A percentile compares a stretch with the other conserved stretches of the same genome.
phyloP scores from a whole-genome alignment of 2,113 vertebrate species.

The Poecile atricapillus region DNA sequence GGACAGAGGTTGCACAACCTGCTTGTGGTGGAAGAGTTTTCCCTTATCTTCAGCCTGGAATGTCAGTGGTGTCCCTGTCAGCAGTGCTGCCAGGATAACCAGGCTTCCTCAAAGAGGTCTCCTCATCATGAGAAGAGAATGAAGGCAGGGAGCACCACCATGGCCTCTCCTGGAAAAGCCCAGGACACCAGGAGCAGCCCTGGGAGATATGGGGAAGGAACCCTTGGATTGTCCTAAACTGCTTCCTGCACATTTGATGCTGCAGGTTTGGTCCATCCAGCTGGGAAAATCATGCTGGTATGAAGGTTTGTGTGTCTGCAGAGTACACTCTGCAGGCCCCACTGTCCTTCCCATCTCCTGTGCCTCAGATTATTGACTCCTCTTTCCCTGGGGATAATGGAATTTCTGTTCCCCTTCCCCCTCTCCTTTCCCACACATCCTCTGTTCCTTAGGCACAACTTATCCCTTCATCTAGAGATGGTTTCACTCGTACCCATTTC shows the following conservation, averaged over 20 bases:
- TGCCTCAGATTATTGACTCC: fast-evolving
- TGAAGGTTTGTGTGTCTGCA: neutral
- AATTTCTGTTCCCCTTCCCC: neutral
- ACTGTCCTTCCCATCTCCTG: neutral
- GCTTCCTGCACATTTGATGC: neutral
- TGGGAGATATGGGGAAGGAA: fast-evolving
- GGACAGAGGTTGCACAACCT: neutral
- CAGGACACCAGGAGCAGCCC: neutral
- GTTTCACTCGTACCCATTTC: neutral
- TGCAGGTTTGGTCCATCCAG: neutral
- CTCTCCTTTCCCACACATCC: neutral
- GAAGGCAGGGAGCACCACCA: neutral
- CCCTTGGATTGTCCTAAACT: neutral
- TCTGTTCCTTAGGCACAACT: neutral
- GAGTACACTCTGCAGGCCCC: neutral
- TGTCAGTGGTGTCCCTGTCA: too few species aligned
- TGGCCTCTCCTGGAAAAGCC: neutral
- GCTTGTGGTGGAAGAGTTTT: neutral
- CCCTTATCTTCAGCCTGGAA: neutral
- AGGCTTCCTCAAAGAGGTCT: neutral
- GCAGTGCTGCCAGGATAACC: neutral
- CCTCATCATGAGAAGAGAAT: fast-evolving
- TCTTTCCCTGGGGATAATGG: neutral
- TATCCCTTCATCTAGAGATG: neutral
- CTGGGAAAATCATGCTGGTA: neutral